These are phyloP conservation scores for Megaceryle alcyon DNA, from an alignment of 2,797 vertebrate genomes.

Conservation along the genomic window DNA sequence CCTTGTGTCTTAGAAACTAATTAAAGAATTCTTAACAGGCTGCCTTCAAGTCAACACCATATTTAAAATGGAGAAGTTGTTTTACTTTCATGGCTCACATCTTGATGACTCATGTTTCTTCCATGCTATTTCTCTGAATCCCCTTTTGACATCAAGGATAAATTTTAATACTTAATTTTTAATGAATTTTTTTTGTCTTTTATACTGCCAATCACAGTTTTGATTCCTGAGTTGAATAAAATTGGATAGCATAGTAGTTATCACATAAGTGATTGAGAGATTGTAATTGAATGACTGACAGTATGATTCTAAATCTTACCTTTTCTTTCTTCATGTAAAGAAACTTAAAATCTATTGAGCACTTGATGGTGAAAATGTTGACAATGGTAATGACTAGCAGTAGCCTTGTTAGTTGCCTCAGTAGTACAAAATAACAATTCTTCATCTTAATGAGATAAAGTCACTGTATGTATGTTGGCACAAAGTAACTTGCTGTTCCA, in stretches of 20 bases:
- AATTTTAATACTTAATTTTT: background rate
- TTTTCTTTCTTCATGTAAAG: background rate
- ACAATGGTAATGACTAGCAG: background rate
- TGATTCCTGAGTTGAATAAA: background rate
- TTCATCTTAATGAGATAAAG: slow-evolving; percentile 37
- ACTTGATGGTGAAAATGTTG: background rate
- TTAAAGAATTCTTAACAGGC: background rate
- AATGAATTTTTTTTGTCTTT: background rate
- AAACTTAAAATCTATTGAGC: background rate
- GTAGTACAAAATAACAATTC: slow-evolving; percentile 11
- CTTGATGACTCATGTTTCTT: background rate
- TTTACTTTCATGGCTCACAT: background rate
- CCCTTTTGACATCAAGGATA: background rate
- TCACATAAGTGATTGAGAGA: background rate
- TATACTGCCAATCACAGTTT: background rate
- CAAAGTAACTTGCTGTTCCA: background rate
- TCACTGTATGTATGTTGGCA: background rate
- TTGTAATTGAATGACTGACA: background rate
- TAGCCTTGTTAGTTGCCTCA: background rate
- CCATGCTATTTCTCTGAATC: background rate
- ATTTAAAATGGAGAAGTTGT: background rate
- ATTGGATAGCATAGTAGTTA: background rate
- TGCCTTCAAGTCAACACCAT: background rate
- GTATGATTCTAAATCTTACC: background rate
- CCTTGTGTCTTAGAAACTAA: background rate